A percentile compares a stretch with the other conserved stretches of the same genome.
Conservation (phyloP, 2,797 vertebrate genomes). For the Tiaroga cobitis region DNA sequence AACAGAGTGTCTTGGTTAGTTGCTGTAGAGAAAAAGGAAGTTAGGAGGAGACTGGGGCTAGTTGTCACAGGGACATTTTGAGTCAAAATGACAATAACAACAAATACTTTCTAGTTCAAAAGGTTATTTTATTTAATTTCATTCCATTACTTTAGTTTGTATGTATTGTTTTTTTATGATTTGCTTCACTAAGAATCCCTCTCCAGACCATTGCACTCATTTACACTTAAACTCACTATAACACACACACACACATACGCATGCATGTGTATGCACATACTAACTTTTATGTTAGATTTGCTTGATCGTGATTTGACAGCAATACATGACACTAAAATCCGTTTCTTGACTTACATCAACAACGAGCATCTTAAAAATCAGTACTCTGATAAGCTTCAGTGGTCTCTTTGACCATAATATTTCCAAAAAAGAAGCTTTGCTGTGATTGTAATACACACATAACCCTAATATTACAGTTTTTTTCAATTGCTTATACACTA, state of each 20-base stretch:
- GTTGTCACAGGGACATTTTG: not conserved
- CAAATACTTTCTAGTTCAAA: not conserved
- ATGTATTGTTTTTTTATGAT: accelerated
- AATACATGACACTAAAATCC: not conserved
- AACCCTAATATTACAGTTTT: not conserved
- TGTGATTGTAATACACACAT: not conserved
- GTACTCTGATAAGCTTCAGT: not conserved
- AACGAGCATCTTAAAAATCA: too few species aligned
- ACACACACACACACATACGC: too few species aligned
- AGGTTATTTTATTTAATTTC: not conserved
- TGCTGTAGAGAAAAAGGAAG: not conserved
- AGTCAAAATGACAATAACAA: not conserved
- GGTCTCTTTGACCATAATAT: not conserved
- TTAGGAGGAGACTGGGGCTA: not conserved
- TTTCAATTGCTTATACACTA: too few species aligned
- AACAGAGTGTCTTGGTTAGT: not conserved
- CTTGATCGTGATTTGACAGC: not conserved
- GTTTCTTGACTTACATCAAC: too few species aligned
- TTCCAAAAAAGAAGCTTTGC: not conserved
- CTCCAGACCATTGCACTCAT: not conserved
- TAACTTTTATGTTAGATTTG: not conserved
- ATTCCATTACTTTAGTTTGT: too few species aligned
- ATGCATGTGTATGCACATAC: too few species aligned
- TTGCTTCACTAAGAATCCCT: not conserved
- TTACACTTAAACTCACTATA: too few species aligned